A percentile compares a stretch with the other conserved stretches of the same genome.
phyloP scores from a whole-genome alignment of 2,113 vertebrate genomes.

The Cinclus cinclus region DNA sequence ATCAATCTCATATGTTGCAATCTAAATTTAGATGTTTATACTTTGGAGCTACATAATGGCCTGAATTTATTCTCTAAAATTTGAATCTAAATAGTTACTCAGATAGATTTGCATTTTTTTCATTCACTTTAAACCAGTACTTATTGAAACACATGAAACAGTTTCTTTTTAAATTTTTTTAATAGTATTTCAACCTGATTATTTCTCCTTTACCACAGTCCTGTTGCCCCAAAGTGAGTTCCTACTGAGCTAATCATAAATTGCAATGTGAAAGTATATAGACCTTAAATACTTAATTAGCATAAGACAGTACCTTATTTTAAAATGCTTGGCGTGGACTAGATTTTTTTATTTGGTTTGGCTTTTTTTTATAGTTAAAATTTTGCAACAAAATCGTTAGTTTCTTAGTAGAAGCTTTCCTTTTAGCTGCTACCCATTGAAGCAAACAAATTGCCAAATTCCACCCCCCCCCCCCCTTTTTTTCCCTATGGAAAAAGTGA shows the following conservation, averaged over 20 bases:
- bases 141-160: neutral
- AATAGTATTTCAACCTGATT: neutral
- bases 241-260: neutral
- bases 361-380: neutral
- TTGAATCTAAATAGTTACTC: neutral
- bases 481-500: neutral
- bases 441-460: neutral
- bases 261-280: neutral
- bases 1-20: neutral
- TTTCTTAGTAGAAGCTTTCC: neutral
- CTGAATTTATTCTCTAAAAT: neutral
- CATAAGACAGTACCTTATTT: neutral
- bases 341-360: accelerated
- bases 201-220: neutral
- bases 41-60: neutral
- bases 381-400: neutral
- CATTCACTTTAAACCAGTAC: neutral
- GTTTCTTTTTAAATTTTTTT: accelerated
- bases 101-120: neutral
- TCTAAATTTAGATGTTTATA: neutral
- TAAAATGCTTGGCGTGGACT: neutral
- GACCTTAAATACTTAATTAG: neutral
- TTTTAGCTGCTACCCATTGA: neutral
- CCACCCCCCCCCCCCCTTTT: accelerated
- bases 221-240: neutral